Conservation (phyloP, 1,140 invertebrate genomes). For the Gonioctena quinquepunctata region DNA sequence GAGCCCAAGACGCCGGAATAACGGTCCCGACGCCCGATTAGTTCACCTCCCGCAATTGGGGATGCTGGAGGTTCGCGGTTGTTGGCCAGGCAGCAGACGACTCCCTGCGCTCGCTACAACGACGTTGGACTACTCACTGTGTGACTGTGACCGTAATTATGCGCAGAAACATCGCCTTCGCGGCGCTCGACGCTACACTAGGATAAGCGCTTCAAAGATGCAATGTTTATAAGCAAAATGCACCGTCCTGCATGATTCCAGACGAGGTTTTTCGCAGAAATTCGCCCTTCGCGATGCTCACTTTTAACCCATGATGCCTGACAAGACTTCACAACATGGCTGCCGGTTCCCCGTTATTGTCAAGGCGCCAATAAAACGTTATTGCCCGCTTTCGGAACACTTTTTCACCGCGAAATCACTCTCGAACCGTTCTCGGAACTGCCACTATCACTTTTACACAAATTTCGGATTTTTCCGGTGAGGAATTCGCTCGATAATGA, state of each 20-base stretch:
- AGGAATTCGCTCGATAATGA: not conserved
- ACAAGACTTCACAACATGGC: constrained; percentile 55
- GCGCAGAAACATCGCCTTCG: constrained; percentile 52
- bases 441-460: not conserved
- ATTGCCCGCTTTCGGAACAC: constrained; percentile 20
- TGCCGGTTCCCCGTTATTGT: constrained; percentile 52
- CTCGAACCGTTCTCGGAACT: not conserved
- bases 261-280: constrained; percentile 34
- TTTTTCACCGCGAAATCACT: not conserved
- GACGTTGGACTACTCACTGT: constrained; percentile 41
- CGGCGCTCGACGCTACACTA: constrained; percentile 39
- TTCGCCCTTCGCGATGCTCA: constrained; percentile 35
- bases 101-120: constrained; percentile 53
- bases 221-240: constrained; percentile 30
- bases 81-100: constrained; percentile 49
- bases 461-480: not conserved
- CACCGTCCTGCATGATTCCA: constrained; percentile 16
- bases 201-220: constrained; percentile 27
- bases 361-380: constrained; percentile 44
- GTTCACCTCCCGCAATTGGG: constrained; percentile 50
- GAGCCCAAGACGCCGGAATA: constrained; percentile 28
- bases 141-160: constrained; percentile 46
- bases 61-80: constrained; percentile 46
- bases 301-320: constrained; percentile 56
- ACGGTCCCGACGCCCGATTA: constrained; percentile 41